Percentiles rank a stretch among this genome's conserved stretches.
phyloP scores from a whole-genome alignment of 2,113 vertebrate species.

The Gobiocypris rarus region DNA sequence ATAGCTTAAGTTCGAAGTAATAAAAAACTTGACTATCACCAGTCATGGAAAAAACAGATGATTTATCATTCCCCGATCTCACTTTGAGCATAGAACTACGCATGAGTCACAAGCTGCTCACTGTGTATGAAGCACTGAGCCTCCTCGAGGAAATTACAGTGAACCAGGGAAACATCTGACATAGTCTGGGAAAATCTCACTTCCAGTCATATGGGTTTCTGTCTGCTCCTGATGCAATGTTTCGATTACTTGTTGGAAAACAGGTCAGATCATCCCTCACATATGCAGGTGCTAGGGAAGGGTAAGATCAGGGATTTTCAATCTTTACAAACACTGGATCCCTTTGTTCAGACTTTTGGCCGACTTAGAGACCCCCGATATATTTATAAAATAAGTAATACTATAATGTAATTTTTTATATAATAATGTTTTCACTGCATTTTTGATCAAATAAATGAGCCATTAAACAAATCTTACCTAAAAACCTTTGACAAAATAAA shows the following conservation, averaged over 20 bases:
- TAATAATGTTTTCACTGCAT: too few species aligned
- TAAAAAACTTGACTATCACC: slow-evolving; percentile 30
- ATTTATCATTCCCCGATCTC: neutral
- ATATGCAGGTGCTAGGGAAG: neutral
- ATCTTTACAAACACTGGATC: neutral
- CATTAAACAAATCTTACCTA: too few species aligned
- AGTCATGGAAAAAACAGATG: slow-evolving; percentile 45
- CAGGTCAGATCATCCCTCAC: neutral
- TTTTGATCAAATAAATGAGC: too few species aligned
- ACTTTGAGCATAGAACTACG: neutral
- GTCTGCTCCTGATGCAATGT: slow-evolving; percentile 37
- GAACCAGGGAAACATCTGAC: neutral
- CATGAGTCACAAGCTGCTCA: slow-evolving; percentile 52
- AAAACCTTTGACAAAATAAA: too few species aligned
- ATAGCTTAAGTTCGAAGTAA: neutral
- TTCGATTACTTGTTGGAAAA: slow-evolving; percentile 5
- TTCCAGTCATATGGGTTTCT: slow-evolving; percentile 25
- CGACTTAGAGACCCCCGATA: neutral
- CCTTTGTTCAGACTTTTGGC: neutral
- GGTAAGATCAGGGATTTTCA: neutral
- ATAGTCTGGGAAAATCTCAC: slow-evolving; percentile 35
- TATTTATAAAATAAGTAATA: neutral
- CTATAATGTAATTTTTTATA: too few species aligned
- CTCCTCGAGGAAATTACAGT: neutral
- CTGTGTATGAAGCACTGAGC: slow-evolving; percentile 2